Percentiles rank a stretch among this genome's conserved stretches.
These are phyloP conservation scores for Heterotis niloticus DNA, from an alignment of 2,113 vertebrate genomes.

Conservation along the genomic window DNA sequence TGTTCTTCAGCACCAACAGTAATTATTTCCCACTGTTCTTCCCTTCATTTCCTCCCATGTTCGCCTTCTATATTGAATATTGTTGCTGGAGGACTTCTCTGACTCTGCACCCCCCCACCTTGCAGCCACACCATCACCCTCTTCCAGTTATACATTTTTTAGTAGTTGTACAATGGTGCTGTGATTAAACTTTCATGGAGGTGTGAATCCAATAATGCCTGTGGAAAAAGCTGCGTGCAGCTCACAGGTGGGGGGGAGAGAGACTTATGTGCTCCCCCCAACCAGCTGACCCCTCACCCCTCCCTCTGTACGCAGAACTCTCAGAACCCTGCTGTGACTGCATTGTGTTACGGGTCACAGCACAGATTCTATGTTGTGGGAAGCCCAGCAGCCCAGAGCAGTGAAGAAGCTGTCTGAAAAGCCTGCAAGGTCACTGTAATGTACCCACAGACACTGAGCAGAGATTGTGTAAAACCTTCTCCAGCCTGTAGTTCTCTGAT, in stretches of 20 bases:
- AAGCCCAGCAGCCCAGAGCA: neutral
- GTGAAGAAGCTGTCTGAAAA: neutral
- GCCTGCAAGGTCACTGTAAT: neutral
- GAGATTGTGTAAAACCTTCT: neutral
- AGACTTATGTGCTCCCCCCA: slow-evolving; percentile 4
- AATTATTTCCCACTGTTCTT: neutral
- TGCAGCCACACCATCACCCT: neutral
- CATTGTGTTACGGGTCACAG: neutral
- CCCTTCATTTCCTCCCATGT: neutral
- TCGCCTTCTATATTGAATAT: neutral
- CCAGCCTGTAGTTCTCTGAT: neutral
- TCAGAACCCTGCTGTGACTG: neutral
- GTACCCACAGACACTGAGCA: neutral
- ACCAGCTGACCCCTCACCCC: neutral
- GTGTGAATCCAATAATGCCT: slow-evolving; percentile 33
- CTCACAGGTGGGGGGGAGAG: neutral
- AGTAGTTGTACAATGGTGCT: slow-evolving; percentile 40
- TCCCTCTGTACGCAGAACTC: neutral
- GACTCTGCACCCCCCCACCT: slow-evolving; percentile 14
- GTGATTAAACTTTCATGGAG: slow-evolving; percentile 44
- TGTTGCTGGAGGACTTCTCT: slow-evolving; percentile 27
- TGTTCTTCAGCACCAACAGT: neutral
- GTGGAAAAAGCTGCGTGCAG: neutral
- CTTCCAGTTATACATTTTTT: slow-evolving; percentile 35
- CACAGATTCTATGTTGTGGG: neutral